Evolutionary conservation across 23 tunicate genomes (phyloP).

Genomic region (Trididemnum miniatum): DNA sequence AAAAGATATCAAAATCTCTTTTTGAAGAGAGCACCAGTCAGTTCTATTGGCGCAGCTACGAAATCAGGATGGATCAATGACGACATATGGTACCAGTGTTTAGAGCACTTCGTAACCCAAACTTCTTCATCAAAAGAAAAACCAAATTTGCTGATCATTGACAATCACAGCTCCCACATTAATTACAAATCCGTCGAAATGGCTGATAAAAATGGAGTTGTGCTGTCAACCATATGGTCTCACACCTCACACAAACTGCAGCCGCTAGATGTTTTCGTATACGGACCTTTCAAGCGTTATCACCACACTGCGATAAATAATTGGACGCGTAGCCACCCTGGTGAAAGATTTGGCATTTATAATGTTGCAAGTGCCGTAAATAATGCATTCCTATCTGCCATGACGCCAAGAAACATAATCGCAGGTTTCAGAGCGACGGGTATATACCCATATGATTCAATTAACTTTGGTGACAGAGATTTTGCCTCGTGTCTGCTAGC

Average conservation of each 20-base stretch:
- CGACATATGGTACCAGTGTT: not conserved
- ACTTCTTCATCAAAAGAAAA: not conserved
- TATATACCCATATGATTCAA: not conserved
- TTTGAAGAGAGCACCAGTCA: not conserved
- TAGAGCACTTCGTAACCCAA: conserved; percentile 13
- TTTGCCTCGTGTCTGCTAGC: not conserved
- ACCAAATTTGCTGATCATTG: conserved; percentile 7
- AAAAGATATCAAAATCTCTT: not conserved
- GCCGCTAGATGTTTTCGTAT: conserved; percentile 39
- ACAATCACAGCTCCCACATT: conserved; percentile 16
- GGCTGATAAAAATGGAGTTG: conserved; percentile 10
- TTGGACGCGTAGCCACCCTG: conserved; percentile 7
- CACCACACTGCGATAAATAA: not conserved
- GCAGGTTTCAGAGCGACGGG: not conserved
- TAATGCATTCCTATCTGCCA: not conserved
- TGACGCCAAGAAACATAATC: not conserved
- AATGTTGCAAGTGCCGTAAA: not conserved
- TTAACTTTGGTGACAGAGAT: not conserved
- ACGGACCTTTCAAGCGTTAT: conserved; percentile 27
- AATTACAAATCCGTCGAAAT: not conserved
- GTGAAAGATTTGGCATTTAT: not conserved
- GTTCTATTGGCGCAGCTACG: not conserved
- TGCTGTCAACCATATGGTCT: conserved; percentile 15
- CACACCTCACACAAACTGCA: conserved; percentile 30
- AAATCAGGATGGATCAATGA: conserved; percentile 6